phyloP scores from a whole-genome alignment of 2,888 invertebrate species.

The Dasypogon diadema region DNA sequence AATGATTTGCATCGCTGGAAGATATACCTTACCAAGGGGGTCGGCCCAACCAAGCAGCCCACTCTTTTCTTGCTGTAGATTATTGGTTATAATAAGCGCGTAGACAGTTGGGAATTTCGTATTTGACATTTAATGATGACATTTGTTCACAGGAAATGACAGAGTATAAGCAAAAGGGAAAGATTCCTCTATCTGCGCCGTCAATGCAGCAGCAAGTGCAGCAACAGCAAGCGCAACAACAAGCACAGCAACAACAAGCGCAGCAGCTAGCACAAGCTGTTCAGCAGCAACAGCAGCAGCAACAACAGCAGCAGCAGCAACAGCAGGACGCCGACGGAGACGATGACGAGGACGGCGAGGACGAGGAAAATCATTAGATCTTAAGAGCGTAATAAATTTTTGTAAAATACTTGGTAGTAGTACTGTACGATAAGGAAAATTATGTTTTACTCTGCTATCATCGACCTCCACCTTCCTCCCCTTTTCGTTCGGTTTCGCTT shows the following conservation, averaged over 20 bases:
- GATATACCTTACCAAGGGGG: too few relatives aligned
- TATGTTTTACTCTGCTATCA: conserved; percentile 47
- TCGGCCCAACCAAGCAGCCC: too few relatives aligned
- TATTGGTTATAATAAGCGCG: too few relatives aligned
- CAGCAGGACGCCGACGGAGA: conserved; percentile 67
- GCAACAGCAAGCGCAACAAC: conserved; percentile 63
- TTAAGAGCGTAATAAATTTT: conserved; percentile 56
- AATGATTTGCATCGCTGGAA: too few relatives aligned
- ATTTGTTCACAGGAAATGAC: conserved; percentile 67
- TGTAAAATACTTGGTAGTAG: conserved; percentile 56
- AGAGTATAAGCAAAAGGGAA: conserved; percentile 69
- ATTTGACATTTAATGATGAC: background rate
- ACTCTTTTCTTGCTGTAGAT: too few relatives aligned
- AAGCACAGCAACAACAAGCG: conserved; percentile 62
- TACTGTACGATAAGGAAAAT: conserved; percentile 57
- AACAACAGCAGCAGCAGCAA: conserved; percentile 58
- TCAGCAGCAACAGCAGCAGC: conserved; percentile 62
- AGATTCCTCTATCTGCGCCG: conserved; percentile 68
- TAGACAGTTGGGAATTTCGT: too few relatives aligned
- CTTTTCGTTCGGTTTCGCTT: conserved; percentile 9
- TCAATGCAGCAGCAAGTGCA: conserved; percentile 63
- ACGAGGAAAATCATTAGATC: conserved; percentile 69
- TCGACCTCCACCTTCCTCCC: conserved; percentile 42
- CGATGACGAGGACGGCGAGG: conserved; percentile 68
- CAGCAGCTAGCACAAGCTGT: conserved; percentile 45